phyloP scores from a whole-genome alignment of 2,113 vertebrate species.

The Eonycteris spelaea region DNA sequence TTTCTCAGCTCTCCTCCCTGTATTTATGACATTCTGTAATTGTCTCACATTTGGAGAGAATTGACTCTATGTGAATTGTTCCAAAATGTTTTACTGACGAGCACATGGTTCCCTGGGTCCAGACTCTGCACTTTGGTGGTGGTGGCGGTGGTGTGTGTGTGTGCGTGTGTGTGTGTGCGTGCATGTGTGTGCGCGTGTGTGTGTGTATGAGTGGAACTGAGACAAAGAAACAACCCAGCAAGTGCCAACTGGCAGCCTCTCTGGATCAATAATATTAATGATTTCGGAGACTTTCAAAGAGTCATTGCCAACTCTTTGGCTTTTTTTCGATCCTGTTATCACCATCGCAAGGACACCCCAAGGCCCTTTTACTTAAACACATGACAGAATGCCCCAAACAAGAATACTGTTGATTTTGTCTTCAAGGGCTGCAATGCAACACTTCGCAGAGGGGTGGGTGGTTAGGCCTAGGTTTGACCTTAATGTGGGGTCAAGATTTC shows the following conservation, averaged over 20 bases:
- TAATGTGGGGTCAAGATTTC: background rate
- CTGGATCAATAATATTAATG: conserved; percentile 76
- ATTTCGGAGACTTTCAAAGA: conserved; percentile 68
- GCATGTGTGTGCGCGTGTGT: background rate
- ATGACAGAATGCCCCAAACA: background rate
- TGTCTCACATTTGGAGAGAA: conserved; percentile 73
- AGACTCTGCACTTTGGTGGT: conserved; percentile 33
- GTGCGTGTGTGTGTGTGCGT: background rate
- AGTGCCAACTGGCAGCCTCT: conserved; percentile 65
- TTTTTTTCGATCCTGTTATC: conserved; percentile 58
- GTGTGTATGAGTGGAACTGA: conserved; percentile 15
- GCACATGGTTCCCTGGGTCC: conserved; percentile 43
- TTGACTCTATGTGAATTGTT: conserved; percentile 49
- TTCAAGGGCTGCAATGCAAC: background rate
- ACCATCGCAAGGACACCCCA: conserved; percentile 41
- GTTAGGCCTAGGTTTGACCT: background rate
- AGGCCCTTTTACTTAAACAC: conserved; percentile 60
- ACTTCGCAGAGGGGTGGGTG: background rate
- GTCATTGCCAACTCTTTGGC: conserved; percentile 70
- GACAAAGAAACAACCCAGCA: conserved; percentile 60
- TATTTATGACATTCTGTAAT: conserved; percentile 62
- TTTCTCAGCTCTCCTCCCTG: background rate
- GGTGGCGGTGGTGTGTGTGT: background rate
- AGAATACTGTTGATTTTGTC: background rate
- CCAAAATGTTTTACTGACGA: conserved; percentile 68